Conservation (phyloP, 1,140 invertebrate genomes). For the Drosophila seguyi region DNA sequence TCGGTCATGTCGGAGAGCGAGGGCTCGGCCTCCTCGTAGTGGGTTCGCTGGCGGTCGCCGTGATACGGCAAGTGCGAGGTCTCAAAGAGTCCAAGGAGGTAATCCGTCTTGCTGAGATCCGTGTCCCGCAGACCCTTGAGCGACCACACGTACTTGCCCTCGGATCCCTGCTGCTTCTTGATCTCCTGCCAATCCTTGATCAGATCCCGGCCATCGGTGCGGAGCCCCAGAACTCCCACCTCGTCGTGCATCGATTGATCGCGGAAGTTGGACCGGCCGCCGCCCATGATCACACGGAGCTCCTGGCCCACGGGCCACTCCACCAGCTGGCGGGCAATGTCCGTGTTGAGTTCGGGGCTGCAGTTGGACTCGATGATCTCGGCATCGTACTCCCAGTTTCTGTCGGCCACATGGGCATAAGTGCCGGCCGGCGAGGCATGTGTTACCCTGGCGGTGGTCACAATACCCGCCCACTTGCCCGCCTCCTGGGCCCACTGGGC, state of each 20-base stretch:
- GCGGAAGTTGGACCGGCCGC: constrained; percentile 90
- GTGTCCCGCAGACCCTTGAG: constrained; percentile 88
- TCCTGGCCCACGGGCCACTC: constrained; percentile 88
- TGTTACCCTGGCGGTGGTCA: constrained; percentile 92
- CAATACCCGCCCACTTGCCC: constrained; percentile 90
- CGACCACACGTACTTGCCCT: constrained; percentile 88
- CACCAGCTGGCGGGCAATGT: constrained; percentile 91
- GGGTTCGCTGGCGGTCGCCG: constrained; percentile 85
- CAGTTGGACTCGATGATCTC: constrained; percentile 85
- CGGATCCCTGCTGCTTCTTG: constrained; percentile 86
- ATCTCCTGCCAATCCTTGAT: constrained; percentile 89
- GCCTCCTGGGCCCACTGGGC: constrained; percentile 89
- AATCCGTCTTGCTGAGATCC: constrained; percentile 88
- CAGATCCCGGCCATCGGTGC: constrained; percentile 87
- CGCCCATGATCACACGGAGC: constrained; percentile 89
- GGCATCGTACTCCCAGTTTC: constrained; percentile 91
- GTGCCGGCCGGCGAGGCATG: constrained; percentile 92
- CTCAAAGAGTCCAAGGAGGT: constrained; percentile 89
- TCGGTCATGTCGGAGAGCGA: constrained; percentile 94
- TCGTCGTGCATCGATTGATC: constrained; percentile 87
- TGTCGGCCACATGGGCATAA: constrained; percentile 91
- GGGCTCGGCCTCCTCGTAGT: constrained; percentile 86
- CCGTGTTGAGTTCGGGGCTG: constrained; percentile 85
- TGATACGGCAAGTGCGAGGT: constrained; percentile 85
- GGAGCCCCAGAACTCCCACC: constrained; percentile 88